Base-by-base conservation (phyloP, 2,797 vertebrate species). In the Telmatherina bonti region DNA sequence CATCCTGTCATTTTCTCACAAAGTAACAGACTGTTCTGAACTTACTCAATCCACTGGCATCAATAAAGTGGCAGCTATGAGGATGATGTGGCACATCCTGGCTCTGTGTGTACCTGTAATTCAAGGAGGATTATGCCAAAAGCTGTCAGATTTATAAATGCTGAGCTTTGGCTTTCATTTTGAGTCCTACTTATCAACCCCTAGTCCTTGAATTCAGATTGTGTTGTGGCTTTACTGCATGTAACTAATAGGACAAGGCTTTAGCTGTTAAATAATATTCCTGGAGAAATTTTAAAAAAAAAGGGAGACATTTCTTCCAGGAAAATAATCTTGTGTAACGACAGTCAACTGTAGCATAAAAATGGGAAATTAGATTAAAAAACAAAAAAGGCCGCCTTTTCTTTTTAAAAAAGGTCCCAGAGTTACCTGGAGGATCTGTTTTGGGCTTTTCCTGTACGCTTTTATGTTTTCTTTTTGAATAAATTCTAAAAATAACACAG, bases 71-170 rank as follows among this genome's bases (percentile, higher is more conserved):
- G 30, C 55, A 26, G 53, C 63, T 65, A 60, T 35, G 11, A 54
- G 47, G 64, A 79, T 36, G 29, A 51, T 20, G 45, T 30, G 41
- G n/a, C 61, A 36, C 3, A 33, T 73, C 58, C 56, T 41, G 43
- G 58, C 43, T 70, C 5, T 64, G 18, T 55, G 55, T 58, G 61
- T 65, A 51, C 33, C 41, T 15, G 5, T 56, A 58, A 75, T 22
- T 65, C 58, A 68, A 57, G 57, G 45, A 61, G 1, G 45, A 67
- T 66, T 10, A 18, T 74, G 18, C 60, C 30, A 22, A 67, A 76
- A 72, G 52, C 58, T 76, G 67, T 54, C n/a, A 45, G 47, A 57
- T 62, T 1, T 58, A 36, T 54, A 49, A 56, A 54, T 15, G 27
- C 66, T 61, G 43, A 56, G n/a, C 20, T 73, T 38, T 38, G 51